Evolutionary conservation across 2,888 invertebrate genomes (phyloP).

Genomic region (Choristoneura rosaceana): DNA sequence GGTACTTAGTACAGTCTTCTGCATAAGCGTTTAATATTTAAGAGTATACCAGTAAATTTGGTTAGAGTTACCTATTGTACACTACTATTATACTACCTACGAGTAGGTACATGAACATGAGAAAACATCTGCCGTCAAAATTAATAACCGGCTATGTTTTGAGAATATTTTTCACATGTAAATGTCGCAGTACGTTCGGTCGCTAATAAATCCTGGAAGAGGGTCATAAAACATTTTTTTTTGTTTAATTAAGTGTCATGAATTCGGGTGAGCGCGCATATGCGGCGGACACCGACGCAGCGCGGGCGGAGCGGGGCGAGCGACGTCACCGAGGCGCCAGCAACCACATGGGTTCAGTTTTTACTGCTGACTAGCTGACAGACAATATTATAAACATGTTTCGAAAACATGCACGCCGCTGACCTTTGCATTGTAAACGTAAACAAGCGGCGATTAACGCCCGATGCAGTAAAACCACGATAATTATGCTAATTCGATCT

Average conservation of each 20-base stretch:
- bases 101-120: neutral
- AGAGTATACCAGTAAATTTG: neutral
- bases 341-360: constrained; percentile 64
- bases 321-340: constrained; percentile 61
- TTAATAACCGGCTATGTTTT: constrained; percentile 5
- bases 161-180: constrained; percentile 17
- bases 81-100: too few relatives aligned
- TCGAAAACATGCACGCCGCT: constrained; percentile 58
- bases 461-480: constrained; percentile 33
- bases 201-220: constrained; percentile 41
- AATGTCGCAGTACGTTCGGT: constrained; percentile 29
- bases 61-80: too few relatives aligned
- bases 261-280: constrained; percentile 52
- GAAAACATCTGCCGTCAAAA: constrained; percentile 12
- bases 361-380: constrained; percentile 57
- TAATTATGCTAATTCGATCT: constrained; percentile 39
- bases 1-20: constrained; percentile 8
- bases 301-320: constrained; percentile 46
- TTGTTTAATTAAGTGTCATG: constrained; percentile 44
- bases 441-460: constrained; percentile 37
- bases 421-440: constrained; percentile 57
- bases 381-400: constrained; percentile 60
- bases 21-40: neutral
- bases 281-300: constrained; percentile 52
- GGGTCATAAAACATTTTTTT: constrained; percentile 48